Evolutionary conservation across 2,113 vertebrate species (phyloP), one percentile per base, ranked within the genome.

Genomic region (Gymnogyps californianus): DNA sequence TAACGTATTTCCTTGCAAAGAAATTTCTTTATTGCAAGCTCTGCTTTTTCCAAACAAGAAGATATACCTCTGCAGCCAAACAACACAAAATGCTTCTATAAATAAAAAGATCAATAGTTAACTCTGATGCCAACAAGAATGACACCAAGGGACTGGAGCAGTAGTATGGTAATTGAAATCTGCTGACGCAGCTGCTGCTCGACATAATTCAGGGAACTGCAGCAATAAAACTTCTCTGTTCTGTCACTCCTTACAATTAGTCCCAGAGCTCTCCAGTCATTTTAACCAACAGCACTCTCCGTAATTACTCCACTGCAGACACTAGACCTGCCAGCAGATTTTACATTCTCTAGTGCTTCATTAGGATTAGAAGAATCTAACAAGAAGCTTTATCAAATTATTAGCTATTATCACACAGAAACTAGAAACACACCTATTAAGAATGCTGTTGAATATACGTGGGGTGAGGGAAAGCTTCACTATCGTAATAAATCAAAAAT

Each of bases 141-240:
- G 96, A 93, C 93, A 96, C 81, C 7, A 16, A 86, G 92, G 88
- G 88, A 91, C 83, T 71, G 89, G 59, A 92, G 94, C 76, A 57
- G 65, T 21, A 59, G 67, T 5, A 79, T 65, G 83, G 92, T 94
- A 95, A 97, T 91, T 87, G 94, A 97, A 97, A 97, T 97, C 91
- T 97, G 97, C 97, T 96, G 96, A 97, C 1, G 32, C 96, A 96
- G 95, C 97, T 95, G 91, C 96, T 95, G 89, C 90, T 96, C 93
- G 85, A 95, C 92, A 85, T 96, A 94, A 97, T 97, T 97, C 96
- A 97, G 92, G 95, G 91, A 94, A 95, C 94, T 89, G 95, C 96
- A 95, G 97, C 96, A 96, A 97, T 97, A 97, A 96, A 97, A 95
- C 92, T 94, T 90, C 91, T 61, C 93, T 71, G 52, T 88, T 75